These are phyloP conservation scores for Solen grandis DNA, from an alignment of 1,140 invertebrate genomes.

Conservation along the genomic window DNA sequence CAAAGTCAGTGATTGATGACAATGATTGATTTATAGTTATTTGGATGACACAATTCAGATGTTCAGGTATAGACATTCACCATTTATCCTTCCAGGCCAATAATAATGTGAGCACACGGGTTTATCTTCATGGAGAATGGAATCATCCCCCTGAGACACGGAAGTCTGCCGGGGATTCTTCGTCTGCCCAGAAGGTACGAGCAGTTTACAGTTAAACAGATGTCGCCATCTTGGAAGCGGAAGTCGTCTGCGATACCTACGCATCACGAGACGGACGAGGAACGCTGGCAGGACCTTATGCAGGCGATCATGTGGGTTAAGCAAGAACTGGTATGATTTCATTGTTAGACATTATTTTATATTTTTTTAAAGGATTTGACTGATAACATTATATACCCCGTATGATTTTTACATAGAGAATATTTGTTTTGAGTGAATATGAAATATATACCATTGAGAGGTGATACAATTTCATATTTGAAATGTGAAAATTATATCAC, in stretches of 20 bases:
- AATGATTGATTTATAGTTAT: too few relatives aligned
- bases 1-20: too few relatives aligned
- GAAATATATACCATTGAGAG: too few relatives aligned
- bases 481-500: too few relatives aligned
- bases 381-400: too few relatives aligned
- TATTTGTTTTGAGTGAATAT: too few relatives aligned
- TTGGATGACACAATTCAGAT: too few relatives aligned
- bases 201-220: background rate
- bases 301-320: constrained; percentile 54
- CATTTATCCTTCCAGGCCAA: background rate
- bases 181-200: constrained; percentile 45
- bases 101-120: background rate
- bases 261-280: constrained; percentile 6
- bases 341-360: too few relatives aligned
- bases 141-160: constrained; percentile 48
- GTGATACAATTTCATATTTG: too few relatives aligned
- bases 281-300: constrained; percentile 39
- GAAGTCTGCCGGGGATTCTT: constrained; percentile 33
- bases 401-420: too few relatives aligned
- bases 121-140: constrained; percentile 46
- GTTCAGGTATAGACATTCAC: too few relatives aligned
- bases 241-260: constrained; percentile 23
- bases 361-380: too few relatives aligned
- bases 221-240: constrained; percentile 28
- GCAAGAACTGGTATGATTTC: constrained; percentile 38